Percentiles rank a stretch among this genome's conserved stretches.
Conservation (phyloP, 2,797 vertebrate species). For the Pangasius mekongensis region DNA sequence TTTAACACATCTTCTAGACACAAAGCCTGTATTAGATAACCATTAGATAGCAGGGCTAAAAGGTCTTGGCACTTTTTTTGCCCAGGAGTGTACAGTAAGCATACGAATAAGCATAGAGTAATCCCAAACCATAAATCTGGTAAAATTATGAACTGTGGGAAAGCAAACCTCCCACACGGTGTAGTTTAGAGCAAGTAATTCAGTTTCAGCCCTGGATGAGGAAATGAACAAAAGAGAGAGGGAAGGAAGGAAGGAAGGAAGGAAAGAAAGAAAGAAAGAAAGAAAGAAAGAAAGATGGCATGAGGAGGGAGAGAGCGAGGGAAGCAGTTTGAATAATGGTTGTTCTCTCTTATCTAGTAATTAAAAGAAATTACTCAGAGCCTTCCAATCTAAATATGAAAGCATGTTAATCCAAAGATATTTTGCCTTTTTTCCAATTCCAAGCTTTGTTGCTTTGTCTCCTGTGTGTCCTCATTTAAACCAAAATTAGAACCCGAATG, state of each 20-base stretch:
- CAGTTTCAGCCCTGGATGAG: constrained; percentile 25
- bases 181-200: constrained; percentile 40
- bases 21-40: too few relatives aligned
- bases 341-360: constrained; percentile 46
- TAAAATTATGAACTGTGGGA: constrained; percentile 43
- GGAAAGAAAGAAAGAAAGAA: neutral
- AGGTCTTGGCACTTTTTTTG: too few relatives aligned
- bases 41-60: too few relatives aligned
- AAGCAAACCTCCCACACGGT: constrained; percentile 49
- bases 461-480: constrained; percentile 17
- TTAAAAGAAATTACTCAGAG: constrained; percentile 48
- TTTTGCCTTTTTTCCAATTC: constrained; percentile 12
- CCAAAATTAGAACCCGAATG: constrained; percentile 29
- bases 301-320: neutral
- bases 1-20: too few relatives aligned
- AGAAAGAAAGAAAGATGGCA: neutral
- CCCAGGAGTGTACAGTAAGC: constrained; percentile 12
- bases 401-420: constrained; percentile 37
- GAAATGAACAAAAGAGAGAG: neutral
- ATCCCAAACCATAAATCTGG: constrained; percentile 37
- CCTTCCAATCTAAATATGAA: constrained; percentile 51
- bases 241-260: neutral
- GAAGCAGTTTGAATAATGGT: constrained; percentile 36
- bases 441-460: neutral
- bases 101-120: constrained; percentile 23